Conservation (phyloP, 23 tunicate species). For the Oikopleura dioica region DNA sequence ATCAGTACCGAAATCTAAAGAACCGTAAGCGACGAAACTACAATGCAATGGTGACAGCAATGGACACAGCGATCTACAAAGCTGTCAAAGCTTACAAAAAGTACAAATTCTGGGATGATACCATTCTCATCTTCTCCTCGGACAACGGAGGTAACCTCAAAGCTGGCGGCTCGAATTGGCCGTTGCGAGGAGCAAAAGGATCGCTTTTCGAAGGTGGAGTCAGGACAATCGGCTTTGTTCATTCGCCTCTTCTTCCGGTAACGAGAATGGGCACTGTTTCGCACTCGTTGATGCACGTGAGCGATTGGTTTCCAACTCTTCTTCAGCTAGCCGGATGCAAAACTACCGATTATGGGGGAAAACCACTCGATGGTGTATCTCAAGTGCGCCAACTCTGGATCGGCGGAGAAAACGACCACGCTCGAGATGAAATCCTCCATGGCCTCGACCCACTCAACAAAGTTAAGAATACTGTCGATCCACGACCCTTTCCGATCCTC, state of each 20-base stretch:
- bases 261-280: not conserved
- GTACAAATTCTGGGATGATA: not conserved
- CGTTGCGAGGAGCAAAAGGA: conserved; percentile 70
- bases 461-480: conserved; percentile 25
- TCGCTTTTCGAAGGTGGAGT: conserved; percentile 88
- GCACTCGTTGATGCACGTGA: conserved; percentile 37
- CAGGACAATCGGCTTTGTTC: conserved; percentile 42
- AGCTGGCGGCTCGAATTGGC: conserved; percentile 70
- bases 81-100: not conserved
- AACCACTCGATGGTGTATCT: conserved; percentile 7
- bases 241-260: not conserved
- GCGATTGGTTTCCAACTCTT: conserved; percentile 98
- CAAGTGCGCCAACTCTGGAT: not conserved
- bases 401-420: not conserved
- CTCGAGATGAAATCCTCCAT: conserved; percentile 7
- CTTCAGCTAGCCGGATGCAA: conserved; percentile 27
- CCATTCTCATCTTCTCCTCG: not conserved
- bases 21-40: conserved; percentile 3
- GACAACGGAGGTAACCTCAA: conserved; percentile 89
- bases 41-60: conserved; percentile 12
- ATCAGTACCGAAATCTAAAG: not conserved
- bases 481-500: conserved; percentile 31
- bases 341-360: not conserved
- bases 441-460: conserved; percentile 34
- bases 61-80: not conserved